phyloP scores from a whole-genome alignment of 2,113 vertebrate species.

The Otis tarda region DNA sequence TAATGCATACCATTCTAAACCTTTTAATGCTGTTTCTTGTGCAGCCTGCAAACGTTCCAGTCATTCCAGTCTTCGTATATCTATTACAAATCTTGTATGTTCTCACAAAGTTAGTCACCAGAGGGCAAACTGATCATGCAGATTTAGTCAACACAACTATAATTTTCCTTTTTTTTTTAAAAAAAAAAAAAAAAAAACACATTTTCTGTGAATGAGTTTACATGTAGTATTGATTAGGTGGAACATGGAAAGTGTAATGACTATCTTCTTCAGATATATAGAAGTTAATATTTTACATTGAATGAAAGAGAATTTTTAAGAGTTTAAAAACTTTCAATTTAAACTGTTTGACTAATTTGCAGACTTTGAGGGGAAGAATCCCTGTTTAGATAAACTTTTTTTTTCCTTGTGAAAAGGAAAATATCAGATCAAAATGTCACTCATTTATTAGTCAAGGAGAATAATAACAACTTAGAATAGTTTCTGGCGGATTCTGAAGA shows the following conservation, averaged over 20 bases:
- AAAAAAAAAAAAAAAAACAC: not conserved
- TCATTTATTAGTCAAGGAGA: not conserved
- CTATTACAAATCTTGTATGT: not conserved
- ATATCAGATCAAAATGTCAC: not conserved
- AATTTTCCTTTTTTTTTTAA: not conserved
- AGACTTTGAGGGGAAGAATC: not conserved
- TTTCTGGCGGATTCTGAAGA: too few species aligned
- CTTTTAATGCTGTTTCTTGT: not conserved
- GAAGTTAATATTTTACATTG: not conserved
- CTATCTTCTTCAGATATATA: not conserved
- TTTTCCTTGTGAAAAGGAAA: too few species aligned
- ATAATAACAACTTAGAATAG: not conserved
- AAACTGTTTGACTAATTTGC: not conserved
- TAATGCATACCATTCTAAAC: not conserved
- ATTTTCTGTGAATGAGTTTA: not conserved
- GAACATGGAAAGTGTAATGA: not conserved
- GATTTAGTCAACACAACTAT: not conserved
- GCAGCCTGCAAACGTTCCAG: not conserved
- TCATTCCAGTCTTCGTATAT: not conserved
- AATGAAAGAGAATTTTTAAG: not conserved
- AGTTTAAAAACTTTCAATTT: not conserved
- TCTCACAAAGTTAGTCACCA: constrained; percentile 38
- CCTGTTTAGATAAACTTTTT: not conserved
- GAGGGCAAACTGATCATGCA: constrained; percentile 49
- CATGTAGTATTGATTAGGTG: not conserved